phyloP scores from a whole-genome alignment of 2,113 vertebrate species.

The Bombycilla garrulus region DNA sequence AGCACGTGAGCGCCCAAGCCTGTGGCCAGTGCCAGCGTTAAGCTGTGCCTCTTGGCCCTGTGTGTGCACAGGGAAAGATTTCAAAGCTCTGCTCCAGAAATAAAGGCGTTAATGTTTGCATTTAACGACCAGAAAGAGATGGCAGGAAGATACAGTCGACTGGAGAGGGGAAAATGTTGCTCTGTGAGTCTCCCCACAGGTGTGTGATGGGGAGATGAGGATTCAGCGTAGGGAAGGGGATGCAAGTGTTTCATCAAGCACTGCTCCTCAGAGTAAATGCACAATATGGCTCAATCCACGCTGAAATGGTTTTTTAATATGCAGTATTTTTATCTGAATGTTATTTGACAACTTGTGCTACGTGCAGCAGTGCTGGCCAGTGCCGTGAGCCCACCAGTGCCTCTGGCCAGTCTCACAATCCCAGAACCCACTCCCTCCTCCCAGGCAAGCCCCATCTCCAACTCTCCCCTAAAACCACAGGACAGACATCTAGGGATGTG shows the following conservation, averaged over 20 bases:
- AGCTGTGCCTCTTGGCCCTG: background rate
- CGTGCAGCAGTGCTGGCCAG: background rate
- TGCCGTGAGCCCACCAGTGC: accelerated
- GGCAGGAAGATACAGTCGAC: background rate
- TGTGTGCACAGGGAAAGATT: background rate
- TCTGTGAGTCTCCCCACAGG: background rate
- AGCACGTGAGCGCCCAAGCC: background rate
- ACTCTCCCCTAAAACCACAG: background rate
- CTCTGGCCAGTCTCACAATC: background rate
- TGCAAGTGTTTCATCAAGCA: background rate
- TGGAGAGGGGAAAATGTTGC: background rate
- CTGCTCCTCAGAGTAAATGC: background rate
- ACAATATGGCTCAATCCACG: background rate
- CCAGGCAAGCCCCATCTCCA: background rate
- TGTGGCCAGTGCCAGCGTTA: background rate
- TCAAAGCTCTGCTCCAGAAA: background rate
- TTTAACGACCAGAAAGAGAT: background rate
- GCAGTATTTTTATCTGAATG: background rate
- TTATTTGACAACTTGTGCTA: background rate
- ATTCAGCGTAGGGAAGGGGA: accelerated
- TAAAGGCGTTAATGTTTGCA: background rate
- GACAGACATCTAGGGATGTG: background rate
- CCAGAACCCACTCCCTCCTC: background rate
- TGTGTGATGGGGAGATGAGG: background rate
- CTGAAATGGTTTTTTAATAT: background rate